A percentile compares a stretch with the other conserved stretches of the same genome.
These are phyloP conservation scores for Cheilinus undulatus DNA, from an alignment of 2,113 vertebrate genomes.

Conservation along the genomic window DNA sequence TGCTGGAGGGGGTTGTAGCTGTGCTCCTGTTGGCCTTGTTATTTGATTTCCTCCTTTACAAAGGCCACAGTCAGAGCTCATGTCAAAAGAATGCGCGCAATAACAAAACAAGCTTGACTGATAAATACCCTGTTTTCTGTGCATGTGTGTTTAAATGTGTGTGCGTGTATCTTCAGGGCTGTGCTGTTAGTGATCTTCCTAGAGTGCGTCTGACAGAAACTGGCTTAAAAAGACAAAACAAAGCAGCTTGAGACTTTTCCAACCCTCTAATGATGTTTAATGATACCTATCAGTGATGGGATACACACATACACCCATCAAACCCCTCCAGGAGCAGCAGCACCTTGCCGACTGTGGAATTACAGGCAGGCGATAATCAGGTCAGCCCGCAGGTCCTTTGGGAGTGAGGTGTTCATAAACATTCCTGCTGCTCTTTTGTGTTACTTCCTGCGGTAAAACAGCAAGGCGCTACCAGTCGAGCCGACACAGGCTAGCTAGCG, in stretches of 20 bases:
- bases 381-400: conserved; percentile 82
- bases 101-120: conserved; percentile 80
- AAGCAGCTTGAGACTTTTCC: conserved; percentile 75
- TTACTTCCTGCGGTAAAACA: conserved; percentile 84
- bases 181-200: conserved; percentile 79
- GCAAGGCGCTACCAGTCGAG: conserved; percentile 69
- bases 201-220: conserved; percentile 70
- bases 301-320: conserved; percentile 56
- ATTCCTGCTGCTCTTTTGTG: conserved; percentile 83
- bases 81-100: conserved; percentile 80
- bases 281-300: conserved; percentile 75
- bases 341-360: conserved; percentile 85
- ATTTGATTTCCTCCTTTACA: conserved; percentile 82
- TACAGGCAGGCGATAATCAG: conserved; percentile 86
- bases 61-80: conserved; percentile 80
- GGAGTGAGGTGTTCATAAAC: conserved; percentile 86
- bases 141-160: conserved; percentile 48
- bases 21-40: conserved; percentile 77
- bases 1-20: conserved; percentile 76
- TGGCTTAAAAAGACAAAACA: conserved; percentile 42
- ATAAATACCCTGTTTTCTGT: conserved; percentile 73
- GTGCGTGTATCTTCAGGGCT: conserved; percentile 66
- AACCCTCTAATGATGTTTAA: conserved; percentile 81
- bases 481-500: conserved; percentile 65
- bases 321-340: conserved; percentile 76